Conservation (phyloP, 2,888 invertebrate genomes). For the Andrena bicolor region DNA sequence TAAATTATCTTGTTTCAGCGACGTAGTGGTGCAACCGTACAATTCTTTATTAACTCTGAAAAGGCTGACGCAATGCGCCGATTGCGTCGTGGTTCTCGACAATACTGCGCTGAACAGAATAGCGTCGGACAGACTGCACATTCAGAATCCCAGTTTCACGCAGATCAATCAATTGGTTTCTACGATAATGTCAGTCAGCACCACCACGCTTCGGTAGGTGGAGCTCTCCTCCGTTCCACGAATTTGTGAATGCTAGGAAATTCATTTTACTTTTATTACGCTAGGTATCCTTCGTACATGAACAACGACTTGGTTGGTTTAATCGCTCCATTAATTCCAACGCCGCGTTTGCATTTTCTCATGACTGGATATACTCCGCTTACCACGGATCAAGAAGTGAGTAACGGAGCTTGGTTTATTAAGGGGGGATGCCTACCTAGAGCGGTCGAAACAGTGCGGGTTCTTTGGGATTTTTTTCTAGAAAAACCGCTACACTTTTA, state of each 20-base stretch:
- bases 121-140: conserved; percentile 96
- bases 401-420: conserved; percentile 12
- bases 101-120: conserved; percentile 98
- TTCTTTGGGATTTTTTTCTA: too few relatives aligned
- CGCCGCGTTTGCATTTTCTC: conserved; percentile 98
- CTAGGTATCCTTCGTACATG: conserved; percentile 98
- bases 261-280: conserved; percentile 25
- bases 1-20: conserved; percentile 87
- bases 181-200: conserved; percentile 99
- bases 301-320: conserved; percentile 98
- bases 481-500: too few relatives aligned
- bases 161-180: conserved; percentile 99
- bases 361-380: conserved; percentile 99
- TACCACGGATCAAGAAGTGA: conserved; percentile 92
- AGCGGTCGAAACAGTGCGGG: too few relatives aligned
- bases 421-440: too few relatives aligned
- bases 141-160: conserved; percentile 97
- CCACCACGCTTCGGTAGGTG: conserved; percentile 93
- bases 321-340: conserved; percentile 98
- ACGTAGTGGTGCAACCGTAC: conserved; percentile 98
- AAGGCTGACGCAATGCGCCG: conserved; percentile 97
- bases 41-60: conserved; percentile 98
- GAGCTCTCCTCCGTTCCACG: not conserved
- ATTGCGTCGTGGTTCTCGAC: conserved; percentile 98
- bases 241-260: not conserved